Conservation (phyloP, 92 coral and sea anemone genomes). For the Meandrina meandrites region DNA sequence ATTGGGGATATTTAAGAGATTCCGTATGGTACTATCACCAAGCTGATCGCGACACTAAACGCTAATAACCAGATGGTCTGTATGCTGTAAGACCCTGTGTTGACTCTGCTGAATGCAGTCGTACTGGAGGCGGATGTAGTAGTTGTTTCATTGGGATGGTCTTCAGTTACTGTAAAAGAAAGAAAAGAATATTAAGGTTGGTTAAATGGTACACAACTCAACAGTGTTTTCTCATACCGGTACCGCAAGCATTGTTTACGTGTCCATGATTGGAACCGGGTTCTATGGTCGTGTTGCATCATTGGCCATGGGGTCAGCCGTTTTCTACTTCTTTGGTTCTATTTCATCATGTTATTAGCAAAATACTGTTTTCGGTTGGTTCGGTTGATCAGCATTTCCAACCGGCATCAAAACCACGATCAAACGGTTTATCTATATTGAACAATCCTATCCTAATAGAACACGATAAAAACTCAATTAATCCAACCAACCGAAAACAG, state of each 20-base stretch:
- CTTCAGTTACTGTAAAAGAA: background rate
- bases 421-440: no score
- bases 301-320: no score
- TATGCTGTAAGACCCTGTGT: background rate
- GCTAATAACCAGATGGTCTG: background rate
- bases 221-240: background rate
- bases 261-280: no score
- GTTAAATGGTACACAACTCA: background rate
- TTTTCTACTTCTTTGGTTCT: no score
- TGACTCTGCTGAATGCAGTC: background rate
- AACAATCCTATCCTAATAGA: no score
- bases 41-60: background rate
- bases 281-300: no score
- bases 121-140: background rate
- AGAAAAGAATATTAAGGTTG: background rate
- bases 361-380: no score
- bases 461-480: no score
- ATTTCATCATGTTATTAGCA: no score
- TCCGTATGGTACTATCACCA: background rate
- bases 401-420: no score
- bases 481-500: no score
- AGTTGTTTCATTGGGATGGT: background rate
- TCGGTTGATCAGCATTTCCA: no score
- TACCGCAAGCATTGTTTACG: background rate
- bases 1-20: background rate